Conservation (phyloP, 2,888 invertebrate species). For the Tiliacea citrago region DNA sequence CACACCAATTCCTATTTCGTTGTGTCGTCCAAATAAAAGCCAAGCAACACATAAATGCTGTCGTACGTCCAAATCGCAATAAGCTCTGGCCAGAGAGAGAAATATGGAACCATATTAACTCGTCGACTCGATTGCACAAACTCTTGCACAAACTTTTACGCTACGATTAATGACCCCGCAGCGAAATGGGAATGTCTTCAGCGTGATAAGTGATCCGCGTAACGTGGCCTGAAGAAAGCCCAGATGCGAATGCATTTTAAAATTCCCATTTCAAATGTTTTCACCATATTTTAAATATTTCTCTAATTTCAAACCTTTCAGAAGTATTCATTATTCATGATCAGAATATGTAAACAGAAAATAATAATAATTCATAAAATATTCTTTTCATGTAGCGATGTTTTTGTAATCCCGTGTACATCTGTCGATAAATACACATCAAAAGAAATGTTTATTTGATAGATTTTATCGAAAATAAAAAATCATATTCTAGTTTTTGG, state of each 20-base stretch:
- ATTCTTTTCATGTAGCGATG: not conserved
- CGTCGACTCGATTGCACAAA: slow-evolving; percentile 61
- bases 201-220: slow-evolving; percentile 64
- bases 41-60: slow-evolving; percentile 46
- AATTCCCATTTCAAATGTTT: slow-evolving; percentile 53
- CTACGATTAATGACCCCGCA: slow-evolving; percentile 65
- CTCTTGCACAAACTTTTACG: slow-evolving; percentile 54
- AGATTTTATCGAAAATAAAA: slow-evolving; percentile 15
- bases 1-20: slow-evolving; percentile 31
- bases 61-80: slow-evolving; percentile 55
- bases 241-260: slow-evolving; percentile 59
- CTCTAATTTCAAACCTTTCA: slow-evolving; percentile 59
- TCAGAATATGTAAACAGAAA: slow-evolving; percentile 23
- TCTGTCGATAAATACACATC: slow-evolving; percentile 5
- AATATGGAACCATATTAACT: slow-evolving; percentile 65
- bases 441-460: slow-evolving; percentile 8
- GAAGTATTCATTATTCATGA: slow-evolving; percentile 57
- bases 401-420: slow-evolving; percentile 8
- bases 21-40: slow-evolving; percentile 45
- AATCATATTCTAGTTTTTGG: not conserved
- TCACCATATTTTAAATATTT: slow-evolving; percentile 35
- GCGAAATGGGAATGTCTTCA: slow-evolving; percentile 65
- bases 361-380: slow-evolving; percentile 32
- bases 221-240: slow-evolving; percentile 54
- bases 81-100: slow-evolving; percentile 45